Evolutionary conservation across 2,113 vertebrate species (phyloP).

Genomic region (Machaerirhynchus nigripectus): DNA sequence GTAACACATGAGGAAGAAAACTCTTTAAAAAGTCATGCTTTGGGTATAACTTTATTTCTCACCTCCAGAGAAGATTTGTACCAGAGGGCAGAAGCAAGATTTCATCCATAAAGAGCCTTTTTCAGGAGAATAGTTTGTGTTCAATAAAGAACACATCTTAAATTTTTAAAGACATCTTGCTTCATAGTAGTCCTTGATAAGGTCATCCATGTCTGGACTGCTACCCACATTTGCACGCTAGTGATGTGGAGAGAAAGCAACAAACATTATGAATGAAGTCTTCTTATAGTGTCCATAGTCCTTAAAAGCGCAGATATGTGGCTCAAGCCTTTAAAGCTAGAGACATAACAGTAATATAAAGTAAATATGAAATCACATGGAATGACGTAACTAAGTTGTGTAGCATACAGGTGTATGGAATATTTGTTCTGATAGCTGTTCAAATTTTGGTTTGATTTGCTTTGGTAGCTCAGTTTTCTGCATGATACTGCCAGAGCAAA

Average conservation of each 20-base stretch:
- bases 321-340: neutral
- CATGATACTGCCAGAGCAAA: neutral
- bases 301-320: neutral
- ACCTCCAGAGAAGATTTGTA: neutral
- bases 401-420: neutral
- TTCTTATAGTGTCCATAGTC: neutral
- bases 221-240: neutral
- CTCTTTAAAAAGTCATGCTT: neutral
- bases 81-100: neutral
- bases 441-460: neutral
- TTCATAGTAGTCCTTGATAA: neutral
- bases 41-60: neutral
- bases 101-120: neutral
- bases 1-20: neutral
- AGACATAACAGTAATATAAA: neutral
- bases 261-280: neutral
- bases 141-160: neutral
- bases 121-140: neutral
- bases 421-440: neutral
- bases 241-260: neutral
- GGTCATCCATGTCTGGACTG: neutral
- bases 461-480: neutral
- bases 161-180: neutral
- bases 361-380: neutral
- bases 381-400: neutral